phyloP scores from a whole-genome alignment of 2,888 invertebrate genomes.

The Chaitophorus viminalis region DNA sequence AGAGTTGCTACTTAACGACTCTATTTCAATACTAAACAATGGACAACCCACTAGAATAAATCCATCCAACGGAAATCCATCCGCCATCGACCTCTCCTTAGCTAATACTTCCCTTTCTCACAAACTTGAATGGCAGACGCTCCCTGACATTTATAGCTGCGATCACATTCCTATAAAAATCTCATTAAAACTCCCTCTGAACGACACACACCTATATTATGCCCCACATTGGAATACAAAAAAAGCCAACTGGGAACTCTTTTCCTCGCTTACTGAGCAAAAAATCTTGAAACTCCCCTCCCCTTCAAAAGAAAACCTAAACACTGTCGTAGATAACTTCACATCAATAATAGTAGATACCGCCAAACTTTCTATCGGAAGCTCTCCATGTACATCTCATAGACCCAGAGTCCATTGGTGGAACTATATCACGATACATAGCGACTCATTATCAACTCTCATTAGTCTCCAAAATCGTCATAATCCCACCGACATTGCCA shows the following conservation, averaged over 20 bases:
- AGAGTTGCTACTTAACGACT: background rate
- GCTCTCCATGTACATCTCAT: background rate
- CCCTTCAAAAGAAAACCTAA: background rate
- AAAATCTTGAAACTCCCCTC: background rate
- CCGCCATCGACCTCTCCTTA: background rate
- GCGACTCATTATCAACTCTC: too few relatives aligned
- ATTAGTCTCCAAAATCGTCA: too few relatives aligned
- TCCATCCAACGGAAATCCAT: background rate
- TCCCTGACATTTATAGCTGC: constrained; percentile 20
- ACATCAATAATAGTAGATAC: background rate
- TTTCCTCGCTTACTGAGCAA: background rate
- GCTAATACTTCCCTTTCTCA: background rate
- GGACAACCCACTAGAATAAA: too few relatives aligned
- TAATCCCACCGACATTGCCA: too few relatives aligned
- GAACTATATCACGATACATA: too few relatives aligned
- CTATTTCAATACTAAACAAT: too few relatives aligned
- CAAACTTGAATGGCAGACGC: background rate
- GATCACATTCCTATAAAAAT: constrained; percentile 25
- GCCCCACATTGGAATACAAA: background rate
- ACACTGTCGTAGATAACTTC: background rate
- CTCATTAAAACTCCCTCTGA: background rate
- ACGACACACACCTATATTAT: background rate
- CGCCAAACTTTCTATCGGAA: background rate
- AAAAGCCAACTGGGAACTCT: constrained; percentile 23
- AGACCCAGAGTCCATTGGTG: background rate